These are phyloP conservation scores for Nilaparvata lugens DNA, from an alignment of 1,140 invertebrate species.

Conservation along the genomic window DNA sequence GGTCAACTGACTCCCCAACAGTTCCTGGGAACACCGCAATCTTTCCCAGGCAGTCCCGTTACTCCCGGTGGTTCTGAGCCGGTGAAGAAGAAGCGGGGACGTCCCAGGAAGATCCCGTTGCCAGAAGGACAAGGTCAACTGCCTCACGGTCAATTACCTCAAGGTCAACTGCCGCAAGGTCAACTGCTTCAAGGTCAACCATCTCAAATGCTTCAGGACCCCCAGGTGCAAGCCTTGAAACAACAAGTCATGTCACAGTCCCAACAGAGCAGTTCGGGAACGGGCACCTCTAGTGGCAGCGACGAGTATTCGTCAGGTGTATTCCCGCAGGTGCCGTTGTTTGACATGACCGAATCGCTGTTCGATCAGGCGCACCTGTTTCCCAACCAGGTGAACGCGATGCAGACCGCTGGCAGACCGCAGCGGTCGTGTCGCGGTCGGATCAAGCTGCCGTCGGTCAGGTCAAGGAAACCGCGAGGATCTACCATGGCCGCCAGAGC, in stretches of 20 bases:
- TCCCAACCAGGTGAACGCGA: neutral
- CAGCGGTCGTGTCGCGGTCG: neutral
- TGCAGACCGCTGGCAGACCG: neutral
- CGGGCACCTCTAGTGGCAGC: neutral
- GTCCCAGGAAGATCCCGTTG: neutral
- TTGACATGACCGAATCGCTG: neutral
- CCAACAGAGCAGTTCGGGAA: no score
- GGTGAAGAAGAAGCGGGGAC: neutral
- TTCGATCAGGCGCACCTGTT: neutral
- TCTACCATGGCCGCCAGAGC: neutral
- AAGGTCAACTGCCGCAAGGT: no score
- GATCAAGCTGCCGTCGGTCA: neutral
- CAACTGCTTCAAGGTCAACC: no score
- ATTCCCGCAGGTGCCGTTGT: neutral
- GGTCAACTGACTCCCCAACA: no score
- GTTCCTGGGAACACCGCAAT: no score
- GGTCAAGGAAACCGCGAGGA: neutral
- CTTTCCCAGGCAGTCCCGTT: no score
- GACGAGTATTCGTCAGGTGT: neutral
- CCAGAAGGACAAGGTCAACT: neutral
- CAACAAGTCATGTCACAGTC: no score
- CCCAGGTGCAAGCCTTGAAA: neutral
- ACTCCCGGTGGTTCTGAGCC: no score
- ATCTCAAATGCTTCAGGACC: neutral
- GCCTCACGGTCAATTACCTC: no score